Evolutionary conservation across 2,113 vertebrate genomes (phyloP).

Genomic region (Pao palembangensis): DNA sequence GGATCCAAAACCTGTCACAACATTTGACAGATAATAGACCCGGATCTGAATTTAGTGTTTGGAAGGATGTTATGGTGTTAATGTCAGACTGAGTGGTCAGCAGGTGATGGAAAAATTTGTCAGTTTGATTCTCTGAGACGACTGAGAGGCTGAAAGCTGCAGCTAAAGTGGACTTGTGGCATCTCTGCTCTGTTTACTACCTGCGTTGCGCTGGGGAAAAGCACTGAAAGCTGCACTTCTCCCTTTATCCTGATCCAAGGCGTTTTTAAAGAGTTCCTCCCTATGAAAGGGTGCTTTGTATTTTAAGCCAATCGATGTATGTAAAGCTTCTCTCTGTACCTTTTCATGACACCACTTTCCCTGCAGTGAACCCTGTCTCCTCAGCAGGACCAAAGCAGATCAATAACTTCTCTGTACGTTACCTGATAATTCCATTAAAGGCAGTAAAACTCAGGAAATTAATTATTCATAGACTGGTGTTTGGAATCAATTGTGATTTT

Average conservation of each 20-base stretch:
- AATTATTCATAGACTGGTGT: too few relatives aligned
- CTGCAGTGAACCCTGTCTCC: not conserved
- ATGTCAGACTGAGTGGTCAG: slow-evolving; percentile 54
- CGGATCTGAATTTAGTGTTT: too few relatives aligned
- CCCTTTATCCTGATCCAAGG: slow-evolving; percentile 37
- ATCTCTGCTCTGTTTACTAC: slow-evolving; percentile 33
- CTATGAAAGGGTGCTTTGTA: slow-evolving; percentile 15
- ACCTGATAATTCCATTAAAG: too few relatives aligned
- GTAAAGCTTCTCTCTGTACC: not conserved
- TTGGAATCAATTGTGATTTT: not conserved
- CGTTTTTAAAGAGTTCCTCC: slow-evolving; percentile 30
- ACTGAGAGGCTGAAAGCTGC: slow-evolving; percentile 46
- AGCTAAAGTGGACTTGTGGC: slow-evolving; percentile 51
- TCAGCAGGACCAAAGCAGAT: not conserved
- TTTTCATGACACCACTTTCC: not conserved
- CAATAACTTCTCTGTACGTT: not conserved
- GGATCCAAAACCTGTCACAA: too few relatives aligned
- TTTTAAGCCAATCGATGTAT: slow-evolving; percentile 26
- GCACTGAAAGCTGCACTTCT: slow-evolving; percentile 31
- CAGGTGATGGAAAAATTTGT: slow-evolving; percentile 48
- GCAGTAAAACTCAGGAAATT: too few relatives aligned
- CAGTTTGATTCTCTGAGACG: slow-evolving; percentile 29
- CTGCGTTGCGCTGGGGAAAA: slow-evolving; percentile 11
- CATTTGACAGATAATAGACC: too few relatives aligned
- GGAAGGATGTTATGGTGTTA: not conserved